Evolutionary conservation across 2,797 vertebrate species (phyloP).

Genomic region (Brotula barbata): DNA sequence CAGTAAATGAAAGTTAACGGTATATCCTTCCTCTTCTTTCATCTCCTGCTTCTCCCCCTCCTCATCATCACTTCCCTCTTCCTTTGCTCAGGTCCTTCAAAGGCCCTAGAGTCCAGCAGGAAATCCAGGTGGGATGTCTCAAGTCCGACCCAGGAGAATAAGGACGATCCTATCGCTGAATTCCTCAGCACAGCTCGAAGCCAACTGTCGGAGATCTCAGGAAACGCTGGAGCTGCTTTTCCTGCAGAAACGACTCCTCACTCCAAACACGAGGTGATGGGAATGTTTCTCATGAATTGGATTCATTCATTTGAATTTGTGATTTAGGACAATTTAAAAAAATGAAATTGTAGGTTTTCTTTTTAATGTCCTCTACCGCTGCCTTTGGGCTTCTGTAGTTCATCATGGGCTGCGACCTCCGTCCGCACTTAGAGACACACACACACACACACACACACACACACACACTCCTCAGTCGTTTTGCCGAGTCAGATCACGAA

Average conservation of each 20-base stretch:
- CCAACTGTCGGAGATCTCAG: constrained; percentile 35
- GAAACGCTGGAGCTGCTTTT: background rate
- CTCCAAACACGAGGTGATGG: constrained; percentile 7
- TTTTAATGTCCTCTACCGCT: too few species aligned
- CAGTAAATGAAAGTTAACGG: too few species aligned
- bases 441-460: too few species aligned
- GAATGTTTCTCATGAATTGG: too few species aligned
- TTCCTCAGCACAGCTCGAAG: constrained; percentile 80
- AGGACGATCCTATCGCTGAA: constrained; percentile 78
- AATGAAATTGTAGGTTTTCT: too few species aligned
- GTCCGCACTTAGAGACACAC: too few species aligned
- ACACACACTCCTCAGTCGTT: too few species aligned
- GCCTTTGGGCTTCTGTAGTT: too few species aligned
- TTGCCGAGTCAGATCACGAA: too few species aligned
- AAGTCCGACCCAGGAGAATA: constrained; percentile 66
- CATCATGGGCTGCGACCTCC: too few species aligned
- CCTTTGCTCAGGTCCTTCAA: constrained; percentile 36
- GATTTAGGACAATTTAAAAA: too few species aligned
- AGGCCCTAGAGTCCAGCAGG: constrained; percentile 76
- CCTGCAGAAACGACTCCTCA: background rate
- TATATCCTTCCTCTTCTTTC: background rate
- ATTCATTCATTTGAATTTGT: too few species aligned
- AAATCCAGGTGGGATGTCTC: constrained; percentile 90
- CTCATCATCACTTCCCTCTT: background rate
- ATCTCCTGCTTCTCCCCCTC: background rate